Conservation (phyloP, 1,140 invertebrate species). For the Philopotamus ludificatus region DNA sequence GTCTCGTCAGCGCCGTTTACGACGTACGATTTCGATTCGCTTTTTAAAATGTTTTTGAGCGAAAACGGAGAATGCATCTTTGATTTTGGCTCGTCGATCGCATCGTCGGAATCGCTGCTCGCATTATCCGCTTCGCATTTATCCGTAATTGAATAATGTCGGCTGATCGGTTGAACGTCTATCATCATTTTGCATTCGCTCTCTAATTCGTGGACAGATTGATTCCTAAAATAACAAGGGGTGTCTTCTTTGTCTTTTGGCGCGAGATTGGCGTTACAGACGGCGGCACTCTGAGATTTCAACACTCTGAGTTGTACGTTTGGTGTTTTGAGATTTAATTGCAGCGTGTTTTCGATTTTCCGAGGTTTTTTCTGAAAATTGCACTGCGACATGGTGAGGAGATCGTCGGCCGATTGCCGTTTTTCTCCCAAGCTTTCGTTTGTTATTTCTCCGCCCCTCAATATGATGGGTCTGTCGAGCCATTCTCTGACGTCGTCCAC, state of each 20-base stretch:
- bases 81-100: slow-evolving; percentile 24
- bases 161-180: slow-evolving; percentile 45
- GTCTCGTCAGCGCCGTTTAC: slow-evolving; percentile 6
- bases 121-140: slow-evolving; percentile 29
- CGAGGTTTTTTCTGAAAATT: slow-evolving; percentile 42
- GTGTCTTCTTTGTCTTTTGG: slow-evolving; percentile 22
- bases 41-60: slow-evolving; percentile 37
- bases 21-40: too few relatives aligned
- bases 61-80: slow-evolving; percentile 22
- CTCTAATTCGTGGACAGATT: slow-evolving; percentile 52
- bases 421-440: slow-evolving; percentile 36
- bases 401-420: slow-evolving; percentile 34
- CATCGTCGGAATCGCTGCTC: slow-evolving; percentile 39
- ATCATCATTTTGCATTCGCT: slow-evolving; percentile 44
- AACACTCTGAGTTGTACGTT: slow-evolving; percentile 33
- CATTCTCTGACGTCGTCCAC: slow-evolving; percentile 53
- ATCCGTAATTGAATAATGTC: slow-evolving; percentile 49
- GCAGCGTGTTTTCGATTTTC: slow-evolving; percentile 33
- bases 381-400: slow-evolving; percentile 18
- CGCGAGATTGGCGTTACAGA: slow-evolving; percentile 25
- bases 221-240: slow-evolving; percentile 51
- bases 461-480: slow-evolving; percentile 49
- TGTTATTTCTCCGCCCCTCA: slow-evolving; percentile 41
- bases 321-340: slow-evolving; percentile 33
- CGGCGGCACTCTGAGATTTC: slow-evolving; percentile 38